phyloP scores from a whole-genome alignment of 2,113 vertebrate species.

The Irena cyanogastra region DNA sequence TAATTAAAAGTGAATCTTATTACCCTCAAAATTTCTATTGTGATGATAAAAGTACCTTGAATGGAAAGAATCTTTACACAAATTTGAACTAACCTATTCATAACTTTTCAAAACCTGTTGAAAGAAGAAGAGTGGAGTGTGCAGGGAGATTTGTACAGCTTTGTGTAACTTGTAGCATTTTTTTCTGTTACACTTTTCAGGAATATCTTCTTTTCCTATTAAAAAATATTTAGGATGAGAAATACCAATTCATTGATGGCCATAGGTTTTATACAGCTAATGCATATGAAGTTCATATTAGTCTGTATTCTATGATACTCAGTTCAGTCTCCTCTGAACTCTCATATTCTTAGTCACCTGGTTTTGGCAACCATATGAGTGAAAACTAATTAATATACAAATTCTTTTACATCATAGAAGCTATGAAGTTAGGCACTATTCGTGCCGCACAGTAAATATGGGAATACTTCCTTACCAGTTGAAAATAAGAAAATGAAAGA shows the following conservation, averaged over 20 bases:
- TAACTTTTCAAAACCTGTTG: background rate
- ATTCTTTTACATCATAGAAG: background rate
- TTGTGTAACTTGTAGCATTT: background rate
- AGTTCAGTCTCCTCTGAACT: background rate
- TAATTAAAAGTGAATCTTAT: background rate
- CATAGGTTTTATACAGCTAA: background rate
- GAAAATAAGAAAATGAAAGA: background rate
- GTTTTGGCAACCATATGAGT: background rate
- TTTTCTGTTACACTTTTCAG: background rate
- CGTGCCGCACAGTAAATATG: background rate
- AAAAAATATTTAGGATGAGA: background rate
- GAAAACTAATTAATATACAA: background rate
- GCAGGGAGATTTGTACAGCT: background rate
- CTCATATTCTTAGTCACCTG: background rate
- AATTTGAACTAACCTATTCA: background rate
- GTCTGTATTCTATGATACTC: background rate
- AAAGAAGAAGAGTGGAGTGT: background rate
- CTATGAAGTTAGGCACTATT: background rate
- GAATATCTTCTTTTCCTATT: background rate
- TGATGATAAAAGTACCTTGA: background rate
- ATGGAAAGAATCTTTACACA: background rate
- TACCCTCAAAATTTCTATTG: background rate
- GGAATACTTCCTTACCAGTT: background rate
- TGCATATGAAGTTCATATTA: background rate
- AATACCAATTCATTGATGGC: background rate